Evolutionary conservation across 2,888 invertebrate genomes (phyloP).

Genomic region (Papilio protenor): DNA sequence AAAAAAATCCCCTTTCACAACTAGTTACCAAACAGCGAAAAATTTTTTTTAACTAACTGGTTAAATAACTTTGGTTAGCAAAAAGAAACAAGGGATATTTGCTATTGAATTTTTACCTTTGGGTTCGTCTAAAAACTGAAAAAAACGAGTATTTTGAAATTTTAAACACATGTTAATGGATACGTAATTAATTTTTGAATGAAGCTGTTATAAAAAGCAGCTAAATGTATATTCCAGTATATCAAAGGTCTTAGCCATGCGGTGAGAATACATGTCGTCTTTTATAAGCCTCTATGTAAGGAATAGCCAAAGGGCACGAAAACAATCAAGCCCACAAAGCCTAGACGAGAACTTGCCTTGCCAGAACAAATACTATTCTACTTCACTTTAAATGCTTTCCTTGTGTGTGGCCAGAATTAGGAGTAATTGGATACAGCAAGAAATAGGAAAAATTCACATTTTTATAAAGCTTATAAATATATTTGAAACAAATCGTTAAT

Average conservation of each 20-base stretch:
- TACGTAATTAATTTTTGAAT: neutral
- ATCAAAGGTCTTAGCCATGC: neutral
- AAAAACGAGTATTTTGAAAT: neutral
- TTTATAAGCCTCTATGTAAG: conserved; percentile 11
- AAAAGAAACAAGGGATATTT: no score
- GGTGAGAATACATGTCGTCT: conserved; percentile 3
- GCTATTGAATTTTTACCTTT: no score
- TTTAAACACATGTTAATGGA: neutral
- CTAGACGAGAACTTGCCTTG: neutral
- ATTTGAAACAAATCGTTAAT: no score
- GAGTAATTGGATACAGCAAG: neutral
- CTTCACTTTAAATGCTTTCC: neutral
- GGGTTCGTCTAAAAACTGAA: no score
- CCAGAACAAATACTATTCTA: neutral
- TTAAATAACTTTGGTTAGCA: no score
- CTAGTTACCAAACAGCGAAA: no score
- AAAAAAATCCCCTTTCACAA: no score
- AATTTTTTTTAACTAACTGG: no score
- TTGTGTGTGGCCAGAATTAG: neutral
- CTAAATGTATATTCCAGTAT: neutral
- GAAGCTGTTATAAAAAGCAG: neutral
- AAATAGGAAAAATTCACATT: neutral
- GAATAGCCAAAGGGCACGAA: conserved; percentile 24
- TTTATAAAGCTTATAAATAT: neutral
- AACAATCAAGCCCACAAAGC: conserved; percentile 28